Evolutionary conservation across 1,140 invertebrate species (phyloP).

Genomic region (Lepidurus couesii): DNA sequence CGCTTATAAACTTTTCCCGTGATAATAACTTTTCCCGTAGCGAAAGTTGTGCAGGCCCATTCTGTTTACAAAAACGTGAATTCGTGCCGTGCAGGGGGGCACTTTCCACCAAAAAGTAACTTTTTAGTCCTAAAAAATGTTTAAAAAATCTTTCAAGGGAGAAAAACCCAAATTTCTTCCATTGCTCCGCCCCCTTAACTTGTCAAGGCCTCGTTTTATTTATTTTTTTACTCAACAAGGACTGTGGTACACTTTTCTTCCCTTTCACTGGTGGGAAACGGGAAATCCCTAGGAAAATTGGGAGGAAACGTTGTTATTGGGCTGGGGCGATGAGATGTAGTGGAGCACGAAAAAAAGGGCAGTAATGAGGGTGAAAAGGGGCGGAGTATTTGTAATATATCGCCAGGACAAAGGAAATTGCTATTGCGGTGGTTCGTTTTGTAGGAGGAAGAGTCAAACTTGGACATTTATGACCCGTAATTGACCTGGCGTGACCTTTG

Average conservation of each 20-base stretch:
- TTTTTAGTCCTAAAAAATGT: neutral
- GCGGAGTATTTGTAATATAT: neutral
- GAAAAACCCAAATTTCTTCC: no score
- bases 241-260: no score
- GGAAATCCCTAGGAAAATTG: slow-evolving; percentile 5
- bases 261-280: neutral
- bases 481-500: neutral
- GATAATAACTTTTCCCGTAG: neutral
- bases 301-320: neutral
- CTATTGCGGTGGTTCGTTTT: neutral
- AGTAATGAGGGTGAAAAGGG: neutral
- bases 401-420: neutral
- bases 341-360: neutral
- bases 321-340: neutral
- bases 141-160: no score
- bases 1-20: neutral
- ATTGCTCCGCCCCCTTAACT: neutral
- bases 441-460: neutral
- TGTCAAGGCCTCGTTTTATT: neutral
- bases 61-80: neutral
- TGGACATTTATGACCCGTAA: neutral
- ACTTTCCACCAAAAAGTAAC: neutral
- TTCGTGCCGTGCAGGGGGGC: neutral
- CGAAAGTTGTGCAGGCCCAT: neutral
- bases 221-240: neutral